Evolutionary conservation across 2,113 vertebrate genomes (phyloP).

Genomic region (Podilymbus podiceps): DNA sequence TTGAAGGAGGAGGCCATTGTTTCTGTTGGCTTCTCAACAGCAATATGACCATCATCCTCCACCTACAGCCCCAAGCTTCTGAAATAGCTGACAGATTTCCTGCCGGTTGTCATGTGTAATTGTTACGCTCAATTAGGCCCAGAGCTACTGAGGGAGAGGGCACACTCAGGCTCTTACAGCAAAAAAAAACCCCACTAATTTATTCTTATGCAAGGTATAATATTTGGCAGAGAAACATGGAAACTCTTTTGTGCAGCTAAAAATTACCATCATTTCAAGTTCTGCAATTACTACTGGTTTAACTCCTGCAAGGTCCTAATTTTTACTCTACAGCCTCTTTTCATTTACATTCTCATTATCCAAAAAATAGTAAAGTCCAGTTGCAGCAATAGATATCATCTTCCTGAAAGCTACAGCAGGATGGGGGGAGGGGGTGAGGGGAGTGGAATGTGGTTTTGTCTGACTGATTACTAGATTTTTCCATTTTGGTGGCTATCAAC

Average conservation of each 20-base stretch:
- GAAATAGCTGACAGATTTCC: background rate
- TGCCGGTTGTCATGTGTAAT: background rate
- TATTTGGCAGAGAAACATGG: background rate
- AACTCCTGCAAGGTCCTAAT: background rate
- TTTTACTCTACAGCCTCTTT: background rate
- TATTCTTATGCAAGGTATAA: background rate
- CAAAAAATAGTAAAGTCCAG: background rate
- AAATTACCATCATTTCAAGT: background rate
- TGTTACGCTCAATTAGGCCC: background rate
- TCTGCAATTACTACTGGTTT: background rate
- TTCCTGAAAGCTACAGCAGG: background rate
- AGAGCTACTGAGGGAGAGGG: background rate
- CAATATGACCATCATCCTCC: background rate
- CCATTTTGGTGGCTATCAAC: background rate
- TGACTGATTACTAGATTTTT: background rate
- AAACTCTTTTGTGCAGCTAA: background rate
- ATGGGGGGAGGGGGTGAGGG: background rate
- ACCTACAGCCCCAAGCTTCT: background rate
- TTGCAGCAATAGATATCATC: background rate
- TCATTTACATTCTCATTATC: background rate
- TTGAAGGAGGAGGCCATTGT: background rate
- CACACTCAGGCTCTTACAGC: background rate
- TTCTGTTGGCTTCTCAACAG: background rate
- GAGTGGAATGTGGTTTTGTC: accelerated
- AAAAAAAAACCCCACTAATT: background rate